Evolutionary conservation across 1,140 invertebrate species (phyloP), one percentile per base, ranked within the genome.

Genomic region (Cyclargus thomasi): DNA sequence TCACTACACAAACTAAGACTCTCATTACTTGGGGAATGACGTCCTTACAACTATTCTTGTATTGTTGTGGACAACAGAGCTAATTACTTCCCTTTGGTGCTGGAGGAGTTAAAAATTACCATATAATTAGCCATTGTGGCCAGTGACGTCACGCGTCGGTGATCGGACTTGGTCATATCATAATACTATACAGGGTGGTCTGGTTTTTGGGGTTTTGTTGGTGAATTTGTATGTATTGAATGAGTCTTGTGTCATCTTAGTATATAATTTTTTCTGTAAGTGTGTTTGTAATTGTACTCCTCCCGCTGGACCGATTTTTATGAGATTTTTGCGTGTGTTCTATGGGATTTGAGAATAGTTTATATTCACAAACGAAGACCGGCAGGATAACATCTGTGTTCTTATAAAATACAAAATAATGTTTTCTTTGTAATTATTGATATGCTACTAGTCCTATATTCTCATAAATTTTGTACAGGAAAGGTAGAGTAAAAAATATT

Each of bases 141-240:
- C 47, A 65, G 65, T 67, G 68, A 68, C 76, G 74, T 77, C 79
- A 81, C 78, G 78, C 80, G 76, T 83, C 81, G 77, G 75, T 80
- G 79, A 74, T 80, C 76, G 81, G 81, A 78, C 73, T 64, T 70
- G 72, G 69, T 75, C 73, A 69, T 75, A 75, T 67, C 68, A 69
- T 65, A 21, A 65, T 66, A 36, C n/a, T 72, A 47, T 73, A 81
- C 72, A 83, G 78, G 72, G 0, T 83, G 81, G 11, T 72, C 47
- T 35, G 14, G 17, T 18, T 59, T 59, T 59, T 20, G n/a, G 18
- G 18, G 18, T 20, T 16, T 7, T 55, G 5, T n/a, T 0, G 11
- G 17, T 55, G 18, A 18, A 18, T 53, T 53, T 53, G 1, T 0
- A 55, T 17, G 7, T 55, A 2, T 55, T 2, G 14, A 53, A 53